phyloP scores from a whole-genome alignment of 1,140 invertebrate species.

The Melipona quadrifasciata region DNA sequence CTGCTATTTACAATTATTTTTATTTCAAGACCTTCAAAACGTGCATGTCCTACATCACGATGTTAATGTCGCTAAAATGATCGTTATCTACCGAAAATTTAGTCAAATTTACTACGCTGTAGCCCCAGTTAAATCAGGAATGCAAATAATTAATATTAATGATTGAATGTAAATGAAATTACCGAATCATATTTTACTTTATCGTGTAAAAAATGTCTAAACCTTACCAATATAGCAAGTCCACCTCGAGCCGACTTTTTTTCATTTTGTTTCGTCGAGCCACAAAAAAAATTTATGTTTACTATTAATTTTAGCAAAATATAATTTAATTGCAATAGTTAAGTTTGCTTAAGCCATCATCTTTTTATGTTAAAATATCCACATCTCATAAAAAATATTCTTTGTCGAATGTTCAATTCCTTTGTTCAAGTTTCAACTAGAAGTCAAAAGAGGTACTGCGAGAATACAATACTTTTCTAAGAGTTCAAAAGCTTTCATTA shows the following conservation, averaged over 20 bases:
- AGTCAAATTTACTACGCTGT: background rate
- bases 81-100: background rate
- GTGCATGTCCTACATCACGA: conserved; percentile 25
- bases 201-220: background rate
- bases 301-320: background rate
- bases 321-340: background rate
- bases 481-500: background rate
- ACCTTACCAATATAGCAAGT: background rate
- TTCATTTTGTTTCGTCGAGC: background rate
- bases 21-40: conserved; percentile 18
- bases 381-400: background rate
- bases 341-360: background rate
- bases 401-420: background rate
- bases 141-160: background rate
- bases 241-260: background rate
- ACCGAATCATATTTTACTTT: background rate
- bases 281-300: background rate
- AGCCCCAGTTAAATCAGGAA: background rate
- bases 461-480: background rate
- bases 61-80: conserved; percentile 6
- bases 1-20: background rate
- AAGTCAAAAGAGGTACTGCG: background rate
- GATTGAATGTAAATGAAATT: background rate
- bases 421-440: background rate
- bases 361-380: background rate